Conservation (phyloP, 1,140 invertebrate genomes). For the Adoxophyes honmai region DNA sequence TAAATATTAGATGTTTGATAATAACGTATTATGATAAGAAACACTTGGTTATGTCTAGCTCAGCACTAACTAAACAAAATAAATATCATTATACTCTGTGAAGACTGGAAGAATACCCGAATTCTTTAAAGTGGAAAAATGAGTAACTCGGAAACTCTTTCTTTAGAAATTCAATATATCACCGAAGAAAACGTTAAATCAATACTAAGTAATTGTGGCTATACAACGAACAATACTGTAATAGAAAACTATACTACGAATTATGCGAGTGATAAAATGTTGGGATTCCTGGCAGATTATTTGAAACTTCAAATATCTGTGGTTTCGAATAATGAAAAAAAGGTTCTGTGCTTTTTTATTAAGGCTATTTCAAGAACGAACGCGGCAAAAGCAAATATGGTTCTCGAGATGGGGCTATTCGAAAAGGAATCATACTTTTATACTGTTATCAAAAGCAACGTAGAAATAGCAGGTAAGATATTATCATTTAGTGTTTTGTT, state of each 20-base stretch:
- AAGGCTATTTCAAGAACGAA: slow-evolving; percentile 54
- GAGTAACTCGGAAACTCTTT: background rate
- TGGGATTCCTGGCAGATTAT: slow-evolving; percentile 62
- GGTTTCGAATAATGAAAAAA: slow-evolving; percentile 22
- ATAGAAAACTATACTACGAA: slow-evolving; percentile 35
- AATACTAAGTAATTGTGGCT: slow-evolving; percentile 37
- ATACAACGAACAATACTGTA: slow-evolving; percentile 18
- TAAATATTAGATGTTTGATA: background rate
- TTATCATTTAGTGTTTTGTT: background rate
- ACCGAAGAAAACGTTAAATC: slow-evolving; percentile 40
- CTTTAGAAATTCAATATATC: slow-evolving; percentile 25
- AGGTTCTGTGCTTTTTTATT: slow-evolving; percentile 49
- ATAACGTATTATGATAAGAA: slow-evolving; percentile 15
- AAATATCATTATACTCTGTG: too few relatives aligned
- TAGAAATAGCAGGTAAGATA: slow-evolving; percentile 41
- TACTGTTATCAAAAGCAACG: slow-evolving; percentile 33
- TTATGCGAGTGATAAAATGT: slow-evolving; percentile 58
- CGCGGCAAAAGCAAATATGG: slow-evolving; percentile 55
- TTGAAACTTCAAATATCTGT: slow-evolving; percentile 49
- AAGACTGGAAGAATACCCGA: background rate
- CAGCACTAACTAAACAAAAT: background rate
- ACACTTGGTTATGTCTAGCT: background rate
- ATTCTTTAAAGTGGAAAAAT: background rate
- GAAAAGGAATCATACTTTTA: slow-evolving; percentile 58
- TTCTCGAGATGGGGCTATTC: slow-evolving; percentile 47